phyloP scores from a whole-genome alignment of 2,113 vertebrate species.

The Cyphomyrus plagiostoma region DNA sequence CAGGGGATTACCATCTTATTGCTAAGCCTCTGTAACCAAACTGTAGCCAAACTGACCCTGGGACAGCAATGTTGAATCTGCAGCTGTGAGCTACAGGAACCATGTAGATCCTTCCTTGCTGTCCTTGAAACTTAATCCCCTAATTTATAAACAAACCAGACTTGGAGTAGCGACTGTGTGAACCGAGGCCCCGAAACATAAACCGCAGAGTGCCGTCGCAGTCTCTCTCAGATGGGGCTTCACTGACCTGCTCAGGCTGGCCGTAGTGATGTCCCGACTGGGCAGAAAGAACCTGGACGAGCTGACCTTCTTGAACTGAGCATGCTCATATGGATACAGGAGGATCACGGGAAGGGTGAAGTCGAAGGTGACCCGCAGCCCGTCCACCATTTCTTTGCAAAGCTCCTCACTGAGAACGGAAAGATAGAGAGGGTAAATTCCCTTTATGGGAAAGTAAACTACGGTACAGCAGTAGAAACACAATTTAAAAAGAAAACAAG shows the following conservation, averaged over 20 bases:
- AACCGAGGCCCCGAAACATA: background rate
- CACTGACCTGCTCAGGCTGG: conserved; percentile 70
- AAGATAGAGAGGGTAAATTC: background rate
- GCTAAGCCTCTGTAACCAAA: background rate
- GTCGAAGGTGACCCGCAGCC: conserved; percentile 92
- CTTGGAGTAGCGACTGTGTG: background rate
- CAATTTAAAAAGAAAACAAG: background rate
- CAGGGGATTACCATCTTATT: background rate
- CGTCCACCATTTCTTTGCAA: conserved; percentile 98
- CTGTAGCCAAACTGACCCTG: background rate
- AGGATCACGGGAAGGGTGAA: conserved; percentile 92
- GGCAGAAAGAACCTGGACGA: conserved; percentile 89
- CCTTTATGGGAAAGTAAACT: background rate
- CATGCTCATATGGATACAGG: conserved; percentile 90
- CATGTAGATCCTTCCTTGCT: background rate
- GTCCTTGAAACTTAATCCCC: background rate
- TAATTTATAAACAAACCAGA: background rate
- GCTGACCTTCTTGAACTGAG: conserved; percentile 94
- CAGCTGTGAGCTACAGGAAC: background rate
- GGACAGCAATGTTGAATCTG: background rate
- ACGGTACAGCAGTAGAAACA: background rate
- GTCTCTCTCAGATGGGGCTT: background rate
- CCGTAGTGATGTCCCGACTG: conserved; percentile 72
- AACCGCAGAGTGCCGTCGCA: background rate
- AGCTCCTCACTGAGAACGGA: conserved; percentile 74